Evolutionary conservation across 2,113 vertebrate genomes (phyloP).

Genomic region (Pithys albifrons): DNA sequence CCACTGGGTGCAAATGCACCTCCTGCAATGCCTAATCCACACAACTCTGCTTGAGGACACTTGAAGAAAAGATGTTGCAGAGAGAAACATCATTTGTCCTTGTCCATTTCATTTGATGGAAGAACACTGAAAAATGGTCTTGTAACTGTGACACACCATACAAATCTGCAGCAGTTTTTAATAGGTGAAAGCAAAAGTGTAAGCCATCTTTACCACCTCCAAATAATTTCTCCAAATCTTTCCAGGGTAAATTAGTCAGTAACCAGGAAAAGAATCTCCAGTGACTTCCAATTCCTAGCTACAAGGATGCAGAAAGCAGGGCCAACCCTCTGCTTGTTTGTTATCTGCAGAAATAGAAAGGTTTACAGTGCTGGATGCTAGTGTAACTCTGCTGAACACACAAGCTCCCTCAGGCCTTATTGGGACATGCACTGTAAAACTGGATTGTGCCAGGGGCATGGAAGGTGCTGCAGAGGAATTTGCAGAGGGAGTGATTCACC

Average conservation of each 20-base stretch:
- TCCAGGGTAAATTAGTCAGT: background rate
- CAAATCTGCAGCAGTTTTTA: background rate
- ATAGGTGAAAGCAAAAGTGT: background rate
- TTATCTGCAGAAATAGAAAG: background rate
- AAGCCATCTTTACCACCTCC: background rate
- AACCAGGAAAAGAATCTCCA: background rate
- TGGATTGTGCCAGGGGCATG: background rate
- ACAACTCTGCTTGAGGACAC: background rate
- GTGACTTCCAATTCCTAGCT: background rate
- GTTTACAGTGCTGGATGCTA: background rate
- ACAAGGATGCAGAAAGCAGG: background rate
- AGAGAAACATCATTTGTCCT: background rate
- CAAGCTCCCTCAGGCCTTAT: background rate
- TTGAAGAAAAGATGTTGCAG: background rate
- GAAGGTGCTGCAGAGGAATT: background rate
- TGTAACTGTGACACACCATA: background rate
- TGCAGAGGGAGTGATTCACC: background rate
- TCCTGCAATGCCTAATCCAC: background rate
- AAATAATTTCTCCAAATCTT: background rate
- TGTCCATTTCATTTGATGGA: background rate
- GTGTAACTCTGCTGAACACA: background rate
- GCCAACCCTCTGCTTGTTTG: background rate
- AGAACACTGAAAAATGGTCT: background rate
- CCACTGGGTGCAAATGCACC: background rate
- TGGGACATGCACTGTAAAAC: background rate